phyloP scores from a whole-genome alignment of 2,888 invertebrate species.

The Mechanitis messenoides region DNA sequence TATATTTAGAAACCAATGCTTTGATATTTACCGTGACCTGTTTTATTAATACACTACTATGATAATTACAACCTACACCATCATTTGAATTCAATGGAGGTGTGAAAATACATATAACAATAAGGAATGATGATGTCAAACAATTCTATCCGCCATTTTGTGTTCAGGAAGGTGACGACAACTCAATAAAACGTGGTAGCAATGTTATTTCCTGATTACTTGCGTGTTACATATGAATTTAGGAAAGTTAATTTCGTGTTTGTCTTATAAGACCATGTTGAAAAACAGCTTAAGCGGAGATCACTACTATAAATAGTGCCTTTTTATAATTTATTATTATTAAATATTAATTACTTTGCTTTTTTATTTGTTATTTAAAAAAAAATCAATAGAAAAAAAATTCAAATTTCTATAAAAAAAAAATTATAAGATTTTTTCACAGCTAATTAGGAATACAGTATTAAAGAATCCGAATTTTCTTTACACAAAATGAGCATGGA shows the following conservation, averaged over 20 bases:
- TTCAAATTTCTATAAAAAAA: too few species aligned
- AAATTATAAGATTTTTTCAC: too few species aligned
- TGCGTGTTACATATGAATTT: conserved; percentile 4
- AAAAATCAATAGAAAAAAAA: too few species aligned
- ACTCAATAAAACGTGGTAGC: conserved; percentile 29
- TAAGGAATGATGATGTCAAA: conserved; percentile 34
- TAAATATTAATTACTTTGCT: too few species aligned
- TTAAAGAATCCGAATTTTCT: too few species aligned
- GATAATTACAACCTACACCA: conserved; percentile 27
- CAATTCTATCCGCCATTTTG: conserved; percentile 38
- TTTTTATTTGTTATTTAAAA: too few species aligned
- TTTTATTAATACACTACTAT: conserved; percentile 7
- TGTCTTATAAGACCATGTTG: too few species aligned
- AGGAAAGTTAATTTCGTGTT: background rate
- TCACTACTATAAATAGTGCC: too few species aligned
- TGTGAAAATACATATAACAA: conserved; percentile 36
- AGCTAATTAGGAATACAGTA: too few species aligned
- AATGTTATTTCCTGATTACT: conserved; percentile 23
- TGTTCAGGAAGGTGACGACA: conserved; percentile 38
- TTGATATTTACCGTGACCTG: conserved; percentile 7
- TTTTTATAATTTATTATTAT: too few species aligned
- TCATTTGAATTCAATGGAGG: conserved; percentile 33
- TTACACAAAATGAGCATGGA: too few species aligned
- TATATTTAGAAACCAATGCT: background rate
- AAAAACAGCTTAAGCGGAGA: too few species aligned